Conservation (phyloP, 2,797 vertebrate genomes). For the Microtus californicus region DNA sequence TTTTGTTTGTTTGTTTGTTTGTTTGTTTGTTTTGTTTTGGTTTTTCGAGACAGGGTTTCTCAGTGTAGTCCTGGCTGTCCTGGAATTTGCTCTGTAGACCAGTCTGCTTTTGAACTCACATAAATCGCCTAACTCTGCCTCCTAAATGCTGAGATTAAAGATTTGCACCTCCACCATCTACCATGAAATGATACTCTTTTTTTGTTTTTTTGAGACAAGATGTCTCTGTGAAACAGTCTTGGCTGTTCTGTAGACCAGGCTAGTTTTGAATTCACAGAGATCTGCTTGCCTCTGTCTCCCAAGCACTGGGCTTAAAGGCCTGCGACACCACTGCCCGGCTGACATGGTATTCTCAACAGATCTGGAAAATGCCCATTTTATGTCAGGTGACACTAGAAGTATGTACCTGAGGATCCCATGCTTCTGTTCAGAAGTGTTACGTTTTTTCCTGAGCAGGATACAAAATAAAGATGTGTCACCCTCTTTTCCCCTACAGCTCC, state of each 20-base stretch:
- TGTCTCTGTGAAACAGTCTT: background rate
- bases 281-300: background rate
- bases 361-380: background rate
- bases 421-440: background rate
- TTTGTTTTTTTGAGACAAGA: background rate
- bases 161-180: background rate
- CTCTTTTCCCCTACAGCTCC: constrained; percentile 88
- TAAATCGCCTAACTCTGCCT: background rate
- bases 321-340: background rate
- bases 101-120: background rate
- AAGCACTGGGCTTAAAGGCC: background rate
- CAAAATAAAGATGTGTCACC: background rate
- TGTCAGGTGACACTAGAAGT: background rate
- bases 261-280: background rate
- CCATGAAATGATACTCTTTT: background rate
- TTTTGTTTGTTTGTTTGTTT: too few species aligned
- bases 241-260: background rate
- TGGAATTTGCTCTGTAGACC: background rate
- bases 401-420: background rate
- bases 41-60: background rate
- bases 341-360: background rate
- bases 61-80: background rate
- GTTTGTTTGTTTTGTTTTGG: too few species aligned
- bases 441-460: background rate
- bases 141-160: background rate